Evolutionary conservation across 2,113 vertebrate species (phyloP).

Genomic region (Sander lucioperca): DNA sequence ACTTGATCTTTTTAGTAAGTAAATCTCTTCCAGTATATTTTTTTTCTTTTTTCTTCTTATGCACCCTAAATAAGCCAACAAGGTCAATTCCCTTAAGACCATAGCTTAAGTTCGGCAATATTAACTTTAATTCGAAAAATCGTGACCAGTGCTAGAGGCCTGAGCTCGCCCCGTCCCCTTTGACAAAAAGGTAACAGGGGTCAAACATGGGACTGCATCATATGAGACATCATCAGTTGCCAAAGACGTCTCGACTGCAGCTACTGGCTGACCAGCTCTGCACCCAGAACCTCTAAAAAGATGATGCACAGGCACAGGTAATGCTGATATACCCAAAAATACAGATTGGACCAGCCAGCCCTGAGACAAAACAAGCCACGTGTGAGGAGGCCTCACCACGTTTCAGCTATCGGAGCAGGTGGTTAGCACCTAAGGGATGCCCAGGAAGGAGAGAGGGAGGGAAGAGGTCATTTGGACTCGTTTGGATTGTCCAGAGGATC

Average conservation of each 20-base stretch:
- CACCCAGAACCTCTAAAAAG: constrained; percentile 34
- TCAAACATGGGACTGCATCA: constrained; percentile 44
- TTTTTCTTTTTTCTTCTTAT: constrained; percentile 43
- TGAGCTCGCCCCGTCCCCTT: constrained; percentile 23
- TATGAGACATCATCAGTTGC: constrained; percentile 62
- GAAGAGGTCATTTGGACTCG: constrained; percentile 31
- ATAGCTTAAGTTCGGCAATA: constrained; percentile 56
- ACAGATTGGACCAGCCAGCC: constrained; percentile 43
- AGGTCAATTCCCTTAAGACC: constrained; percentile 60
- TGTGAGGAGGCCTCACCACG: constrained; percentile 45
- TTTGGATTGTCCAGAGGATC: constrained; percentile 65
- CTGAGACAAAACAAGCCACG: constrained; percentile 59
- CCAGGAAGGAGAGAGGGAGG: constrained; percentile 18
- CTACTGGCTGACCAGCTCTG: constrained; percentile 41
- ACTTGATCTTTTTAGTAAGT: constrained; percentile 80
- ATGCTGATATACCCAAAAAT: constrained; percentile 43
- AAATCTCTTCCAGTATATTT: constrained; percentile 80
- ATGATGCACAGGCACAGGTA: constrained; percentile 57
- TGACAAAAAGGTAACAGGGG: constrained; percentile 45
- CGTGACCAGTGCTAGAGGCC: constrained; percentile 57
- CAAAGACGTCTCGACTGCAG: constrained; percentile 50
- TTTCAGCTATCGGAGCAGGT: constrained; percentile 60
- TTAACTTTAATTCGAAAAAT: constrained; percentile 59
- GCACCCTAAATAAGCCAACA: constrained; percentile 60
- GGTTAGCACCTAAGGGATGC: constrained; percentile 59